These are phyloP conservation scores for Oscheius sp. DNA, from an alignment of 2,888 invertebrate species.

Conservation along the genomic window DNA sequence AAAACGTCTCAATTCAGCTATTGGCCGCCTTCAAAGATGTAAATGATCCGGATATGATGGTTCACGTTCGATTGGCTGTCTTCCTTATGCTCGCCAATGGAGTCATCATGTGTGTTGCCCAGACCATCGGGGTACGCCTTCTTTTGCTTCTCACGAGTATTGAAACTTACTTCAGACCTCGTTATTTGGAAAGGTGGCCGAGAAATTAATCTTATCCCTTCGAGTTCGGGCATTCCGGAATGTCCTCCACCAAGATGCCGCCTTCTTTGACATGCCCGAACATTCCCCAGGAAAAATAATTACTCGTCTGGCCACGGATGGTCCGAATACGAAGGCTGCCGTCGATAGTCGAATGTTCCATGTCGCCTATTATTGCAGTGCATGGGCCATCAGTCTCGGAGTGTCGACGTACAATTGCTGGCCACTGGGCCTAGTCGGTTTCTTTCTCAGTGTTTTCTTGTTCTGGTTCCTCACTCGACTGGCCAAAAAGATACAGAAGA, in stretches of 20 bases:
- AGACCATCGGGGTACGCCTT: conserved; percentile 9
- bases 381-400: conserved; percentile 50
- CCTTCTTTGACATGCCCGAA: conserved; percentile 50
- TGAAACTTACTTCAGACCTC: conserved; percentile 38
- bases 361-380: conserved; percentile 73
- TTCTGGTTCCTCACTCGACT: conserved; percentile 61
- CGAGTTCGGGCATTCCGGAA: conserved; percentile 16
- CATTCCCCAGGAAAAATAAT: conserved; percentile 66
- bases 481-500: conserved; percentile 74
- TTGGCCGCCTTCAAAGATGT: neutral
- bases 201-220: conserved; percentile 59
- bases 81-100: conserved; percentile 9
- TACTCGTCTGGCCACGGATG: conserved; percentile 74
- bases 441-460: conserved; percentile 67
- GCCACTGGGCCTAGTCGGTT: conserved; percentile 74
- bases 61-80: neutral
- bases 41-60: conserved; percentile 1
- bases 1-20: neutral
- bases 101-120: neutral
- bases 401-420: conserved; percentile 74
- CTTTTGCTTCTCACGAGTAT: too few relatives aligned
- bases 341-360: conserved; percentile 74
- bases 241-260: conserved; percentile 44
- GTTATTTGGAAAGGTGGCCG: conserved; percentile 53
- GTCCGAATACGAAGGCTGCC: conserved; percentile 74